Conservation (phyloP, 2,797 vertebrate genomes). For the Dendrocincla tyrannina region DNA sequence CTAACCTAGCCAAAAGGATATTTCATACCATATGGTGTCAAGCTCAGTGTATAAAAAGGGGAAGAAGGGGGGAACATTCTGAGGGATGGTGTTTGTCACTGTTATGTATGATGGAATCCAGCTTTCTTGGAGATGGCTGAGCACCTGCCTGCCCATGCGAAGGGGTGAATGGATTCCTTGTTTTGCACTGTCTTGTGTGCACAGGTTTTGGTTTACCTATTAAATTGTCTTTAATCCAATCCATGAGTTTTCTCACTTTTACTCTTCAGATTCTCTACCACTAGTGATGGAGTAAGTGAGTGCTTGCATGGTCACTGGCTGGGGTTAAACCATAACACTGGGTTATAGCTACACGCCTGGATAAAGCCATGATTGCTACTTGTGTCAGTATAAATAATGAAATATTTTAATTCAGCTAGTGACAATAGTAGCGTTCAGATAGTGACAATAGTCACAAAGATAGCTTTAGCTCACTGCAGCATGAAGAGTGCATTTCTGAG, state of each 20-base stretch:
- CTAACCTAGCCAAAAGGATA: neutral
- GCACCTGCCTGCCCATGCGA: too few relatives aligned
- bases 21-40: neutral
- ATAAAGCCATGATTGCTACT: neutral
- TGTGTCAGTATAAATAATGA: neutral
- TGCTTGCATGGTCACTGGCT: neutral
- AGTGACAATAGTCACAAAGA: neutral
- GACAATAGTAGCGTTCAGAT: too few relatives aligned
- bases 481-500: neutral
- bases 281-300: neutral
- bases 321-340: neutral
- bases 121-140: too few relatives aligned
- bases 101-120: too few relatives aligned
- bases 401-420: neutral
- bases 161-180: too few relatives aligned
- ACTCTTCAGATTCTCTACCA: neutral
- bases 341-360: neutral
- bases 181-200: too few relatives aligned
- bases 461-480: neutral
- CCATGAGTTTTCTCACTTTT: neutral
- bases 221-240: too few relatives aligned
- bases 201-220: too few relatives aligned
- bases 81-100: too few relatives aligned
- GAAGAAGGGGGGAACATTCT: neutral
- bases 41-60: neutral